Conservation (phyloP, 2,113 vertebrate genomes). For the Anseranas semipalmata region DNA sequence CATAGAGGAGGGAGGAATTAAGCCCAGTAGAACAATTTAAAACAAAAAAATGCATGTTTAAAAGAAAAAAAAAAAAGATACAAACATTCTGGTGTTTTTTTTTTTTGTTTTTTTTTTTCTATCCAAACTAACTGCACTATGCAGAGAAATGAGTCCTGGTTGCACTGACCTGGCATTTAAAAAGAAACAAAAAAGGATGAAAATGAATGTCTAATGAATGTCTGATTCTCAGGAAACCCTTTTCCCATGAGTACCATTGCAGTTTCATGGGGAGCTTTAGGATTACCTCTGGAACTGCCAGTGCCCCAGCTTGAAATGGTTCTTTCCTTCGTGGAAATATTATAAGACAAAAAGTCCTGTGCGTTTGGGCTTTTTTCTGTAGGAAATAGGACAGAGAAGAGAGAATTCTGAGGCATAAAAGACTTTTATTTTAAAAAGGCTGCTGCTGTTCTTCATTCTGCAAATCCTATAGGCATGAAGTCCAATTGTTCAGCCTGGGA, state of each 20-base stretch:
- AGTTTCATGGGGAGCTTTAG: not conserved
- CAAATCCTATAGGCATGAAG: not conserved
- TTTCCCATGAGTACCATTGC: not conserved
- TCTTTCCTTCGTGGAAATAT: not conserved
- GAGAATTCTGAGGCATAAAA: not conserved
- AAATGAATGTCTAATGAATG: no score
- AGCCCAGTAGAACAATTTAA: not conserved
- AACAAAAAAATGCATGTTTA: not conserved
- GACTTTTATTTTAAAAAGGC: not conserved
- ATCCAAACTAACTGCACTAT: not conserved
- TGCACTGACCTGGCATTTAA: not conserved
- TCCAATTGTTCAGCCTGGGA: not conserved
- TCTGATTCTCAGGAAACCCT: not conserved
- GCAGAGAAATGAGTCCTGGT: not conserved
- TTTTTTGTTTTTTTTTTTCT: not conserved
- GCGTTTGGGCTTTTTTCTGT: not conserved
- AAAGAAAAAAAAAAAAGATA: not conserved
- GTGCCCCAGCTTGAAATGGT: not conserved
- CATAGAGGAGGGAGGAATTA: not conserved
- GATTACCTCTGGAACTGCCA: not conserved
- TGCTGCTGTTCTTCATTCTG: not conserved
- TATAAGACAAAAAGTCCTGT: not conserved
- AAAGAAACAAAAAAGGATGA: not conserved
- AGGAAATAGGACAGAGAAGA: not conserved
- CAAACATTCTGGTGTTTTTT: not conserved